Percentiles rank a stretch among this genome's conserved stretches.
phyloP scores from a whole-genome alignment of 2,113 vertebrate species.

The Patagioenas fasciata region DNA sequence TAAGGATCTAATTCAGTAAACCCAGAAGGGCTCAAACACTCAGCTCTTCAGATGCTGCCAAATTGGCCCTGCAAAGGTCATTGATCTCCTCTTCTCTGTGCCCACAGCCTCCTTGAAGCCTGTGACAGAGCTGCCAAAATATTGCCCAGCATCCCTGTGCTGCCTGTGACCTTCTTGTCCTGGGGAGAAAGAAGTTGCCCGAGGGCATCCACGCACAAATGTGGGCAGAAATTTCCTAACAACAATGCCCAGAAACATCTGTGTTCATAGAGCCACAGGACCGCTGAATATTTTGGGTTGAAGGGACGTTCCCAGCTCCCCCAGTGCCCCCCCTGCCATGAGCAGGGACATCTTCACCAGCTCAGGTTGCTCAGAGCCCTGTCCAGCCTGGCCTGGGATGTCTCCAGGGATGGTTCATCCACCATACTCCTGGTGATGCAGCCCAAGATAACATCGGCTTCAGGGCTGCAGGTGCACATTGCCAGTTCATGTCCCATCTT shows the following conservation, averaged over 20 bases:
- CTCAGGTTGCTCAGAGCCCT: too few species aligned
- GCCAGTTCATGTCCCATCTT: too few species aligned
- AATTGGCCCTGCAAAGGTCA: neutral
- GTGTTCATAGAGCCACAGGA: too few species aligned
- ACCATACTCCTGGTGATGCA: too few species aligned
- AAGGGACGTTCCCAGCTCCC: too few species aligned
- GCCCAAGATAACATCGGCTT: too few species aligned
- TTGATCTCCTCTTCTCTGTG: neutral
- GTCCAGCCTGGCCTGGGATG: too few species aligned
- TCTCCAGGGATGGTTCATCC: too few species aligned
- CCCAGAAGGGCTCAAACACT: neutral
- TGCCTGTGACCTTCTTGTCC: neutral
- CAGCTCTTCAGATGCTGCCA: neutral
- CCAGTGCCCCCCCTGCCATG: too few species aligned
- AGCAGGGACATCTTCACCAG: too few species aligned
- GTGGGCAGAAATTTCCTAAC: neutral
- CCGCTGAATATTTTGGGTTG: too few species aligned
- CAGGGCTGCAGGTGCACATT: too few species aligned
- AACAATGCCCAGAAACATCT: neutral
- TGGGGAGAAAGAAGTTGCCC: neutral
- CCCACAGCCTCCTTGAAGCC: rapidly evolving
- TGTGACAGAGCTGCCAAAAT: neutral
- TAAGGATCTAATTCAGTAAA: neutral
- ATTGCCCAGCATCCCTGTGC: neutral
- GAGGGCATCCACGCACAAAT: rapidly evolving